phyloP scores from a whole-genome alignment of 2,113 vertebrate genomes.

The Rhipidura dahli region DNA sequence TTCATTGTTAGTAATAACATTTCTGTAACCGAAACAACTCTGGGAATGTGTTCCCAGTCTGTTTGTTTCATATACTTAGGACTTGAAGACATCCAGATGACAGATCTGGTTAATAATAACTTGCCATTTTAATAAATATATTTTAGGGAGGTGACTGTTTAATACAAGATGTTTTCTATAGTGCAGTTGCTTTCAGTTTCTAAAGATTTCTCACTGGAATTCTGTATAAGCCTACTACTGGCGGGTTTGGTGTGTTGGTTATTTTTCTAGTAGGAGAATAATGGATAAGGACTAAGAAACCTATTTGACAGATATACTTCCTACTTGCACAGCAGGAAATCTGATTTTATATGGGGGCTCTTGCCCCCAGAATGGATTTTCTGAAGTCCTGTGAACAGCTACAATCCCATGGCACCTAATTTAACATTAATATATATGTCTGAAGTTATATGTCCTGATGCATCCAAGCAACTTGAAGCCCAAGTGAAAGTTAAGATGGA shows the following conservation, averaged over 20 bases:
- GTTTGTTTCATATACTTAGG: not conserved
- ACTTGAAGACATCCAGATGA: not conserved
- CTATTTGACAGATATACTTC: not conserved
- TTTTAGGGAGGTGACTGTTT: not conserved
- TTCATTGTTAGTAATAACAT: not conserved
- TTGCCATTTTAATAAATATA: not conserved
- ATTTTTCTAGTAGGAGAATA: not conserved
- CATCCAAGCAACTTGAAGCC: not conserved
- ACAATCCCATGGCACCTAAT: not conserved
- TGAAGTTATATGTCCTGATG: not conserved
- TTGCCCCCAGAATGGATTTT: not conserved
- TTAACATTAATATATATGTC: not conserved
- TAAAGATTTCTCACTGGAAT: not conserved
- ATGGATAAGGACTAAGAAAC: not conserved
- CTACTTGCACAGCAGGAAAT: not conserved
- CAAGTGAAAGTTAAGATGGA: not conserved
- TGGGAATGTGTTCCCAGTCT: not conserved
- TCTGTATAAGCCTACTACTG: not conserved
- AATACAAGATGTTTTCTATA: not conserved
- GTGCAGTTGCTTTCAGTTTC: not conserved
- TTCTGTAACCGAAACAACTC: not conserved
- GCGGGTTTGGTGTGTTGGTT: not conserved
- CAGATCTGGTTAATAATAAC: not conserved
- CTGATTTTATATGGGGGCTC: not conserved
- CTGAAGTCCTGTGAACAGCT: not conserved